These are phyloP conservation scores for Rhodophaea formosa DNA, from an alignment of 2,888 invertebrate genomes.

Conservation along the genomic window DNA sequence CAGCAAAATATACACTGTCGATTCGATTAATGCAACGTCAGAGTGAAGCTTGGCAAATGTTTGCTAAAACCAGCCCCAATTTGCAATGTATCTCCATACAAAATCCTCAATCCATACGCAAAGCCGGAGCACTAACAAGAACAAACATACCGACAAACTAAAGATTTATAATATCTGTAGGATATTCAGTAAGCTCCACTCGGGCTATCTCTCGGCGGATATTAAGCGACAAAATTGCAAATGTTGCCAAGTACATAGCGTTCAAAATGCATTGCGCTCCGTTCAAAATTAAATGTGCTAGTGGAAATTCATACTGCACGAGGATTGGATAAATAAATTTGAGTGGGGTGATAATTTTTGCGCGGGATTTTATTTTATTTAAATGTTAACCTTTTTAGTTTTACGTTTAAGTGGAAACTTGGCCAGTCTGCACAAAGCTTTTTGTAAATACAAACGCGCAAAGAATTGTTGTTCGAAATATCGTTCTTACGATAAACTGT, in stretches of 20 bases:
- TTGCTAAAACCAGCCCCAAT: not conserved
- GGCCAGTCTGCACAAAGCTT: not conserved
- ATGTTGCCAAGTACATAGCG: conserved; percentile 8
- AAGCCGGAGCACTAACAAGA: not conserved
- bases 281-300: conserved; percentile 10
- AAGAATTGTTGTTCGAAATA: too few species aligned
- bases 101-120: conserved; percentile 6
- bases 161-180: conserved; percentile 11
- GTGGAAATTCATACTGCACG: conserved; percentile 6
- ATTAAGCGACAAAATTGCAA: conserved; percentile 25
- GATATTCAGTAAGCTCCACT: conserved; percentile 3
- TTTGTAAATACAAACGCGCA: too few species aligned
- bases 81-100: conserved; percentile 1
- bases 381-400: not conserved
- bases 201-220: conserved; percentile 24
- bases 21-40: not conserved
- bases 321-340: conserved; percentile 1
- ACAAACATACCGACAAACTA: conserved; percentile 11
- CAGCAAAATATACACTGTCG: not conserved
- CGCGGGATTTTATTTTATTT: not conserved
- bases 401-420: not conserved
- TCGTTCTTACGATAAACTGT: too few species aligned
- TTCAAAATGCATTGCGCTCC: conserved; percentile 13
- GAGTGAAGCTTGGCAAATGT: not conserved
- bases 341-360: not conserved